phyloP scores from a whole-genome alignment of 1,140 invertebrate genomes.

The Meloidogyne chitwoodi region DNA sequence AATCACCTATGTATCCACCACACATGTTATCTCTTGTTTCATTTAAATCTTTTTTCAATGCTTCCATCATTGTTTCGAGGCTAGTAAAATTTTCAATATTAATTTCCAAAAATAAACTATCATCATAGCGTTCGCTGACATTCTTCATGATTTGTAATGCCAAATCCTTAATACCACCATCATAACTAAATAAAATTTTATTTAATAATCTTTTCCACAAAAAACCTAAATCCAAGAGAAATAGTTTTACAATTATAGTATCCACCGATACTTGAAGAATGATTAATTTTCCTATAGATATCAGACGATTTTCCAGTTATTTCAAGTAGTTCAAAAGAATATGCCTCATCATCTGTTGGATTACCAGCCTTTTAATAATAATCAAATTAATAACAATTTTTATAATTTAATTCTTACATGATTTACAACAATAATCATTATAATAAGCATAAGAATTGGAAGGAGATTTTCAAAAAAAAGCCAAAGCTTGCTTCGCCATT shows the following conservation, averaged over 20 bases:
- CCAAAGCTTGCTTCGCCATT: slow-evolving; percentile 35
- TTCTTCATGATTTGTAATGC: background rate
- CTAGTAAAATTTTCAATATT: background rate
- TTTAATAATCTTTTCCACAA: slow-evolving; percentile 1
- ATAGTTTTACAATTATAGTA: background rate
- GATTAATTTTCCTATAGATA: slow-evolving; percentile 8
- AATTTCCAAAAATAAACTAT: background rate
- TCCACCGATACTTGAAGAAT: slow-evolving; percentile 4
- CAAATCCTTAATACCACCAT: background rate
- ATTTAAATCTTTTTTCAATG: slow-evolving; percentile 25
- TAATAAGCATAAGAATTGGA: slow-evolving; percentile 17
- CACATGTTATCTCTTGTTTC: slow-evolving; percentile 13
- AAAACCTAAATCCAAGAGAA: slow-evolving; percentile 15
- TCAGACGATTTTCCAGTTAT: slow-evolving; percentile 24
- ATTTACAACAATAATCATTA: slow-evolving; percentile 28
- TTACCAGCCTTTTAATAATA: background rate
- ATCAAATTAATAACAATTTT: background rate
- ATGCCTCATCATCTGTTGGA: background rate
- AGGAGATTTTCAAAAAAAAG: slow-evolving; percentile 32
- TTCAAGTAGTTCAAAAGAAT: slow-evolving; percentile 7
- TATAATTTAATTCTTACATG: background rate
- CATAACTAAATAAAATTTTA: background rate
- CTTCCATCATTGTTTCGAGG: slow-evolving; percentile 10
- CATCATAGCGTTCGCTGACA: background rate
- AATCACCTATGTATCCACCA: slow-evolving; percentile 22